Conservation (phyloP, 2,888 invertebrate species). For the Ectemnius cavifrons region DNA sequence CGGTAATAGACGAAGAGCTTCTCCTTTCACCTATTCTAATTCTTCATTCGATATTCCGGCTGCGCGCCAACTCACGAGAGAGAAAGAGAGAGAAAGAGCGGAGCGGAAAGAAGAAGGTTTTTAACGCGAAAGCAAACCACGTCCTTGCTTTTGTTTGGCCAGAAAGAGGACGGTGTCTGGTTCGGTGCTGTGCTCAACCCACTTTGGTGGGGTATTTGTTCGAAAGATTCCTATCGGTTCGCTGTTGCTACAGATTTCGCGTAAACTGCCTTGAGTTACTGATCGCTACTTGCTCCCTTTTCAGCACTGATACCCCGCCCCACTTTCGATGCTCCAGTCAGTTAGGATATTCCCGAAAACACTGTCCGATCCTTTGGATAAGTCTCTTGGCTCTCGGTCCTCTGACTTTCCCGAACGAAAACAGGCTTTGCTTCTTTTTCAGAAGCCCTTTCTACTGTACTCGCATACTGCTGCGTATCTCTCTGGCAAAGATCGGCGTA, state of each 20-base stretch:
- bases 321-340: constrained; percentile 25
- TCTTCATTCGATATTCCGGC: constrained; percentile 10
- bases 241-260: constrained; percentile 57
- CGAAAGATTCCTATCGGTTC: constrained; percentile 62
- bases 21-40: constrained; percentile 16
- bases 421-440: neutral
- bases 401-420: neutral
- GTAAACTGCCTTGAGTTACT: constrained; percentile 57
- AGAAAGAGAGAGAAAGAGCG: no score
- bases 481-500: neutral
- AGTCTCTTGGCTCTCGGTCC: neutral
- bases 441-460: no score
- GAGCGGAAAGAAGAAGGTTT: constrained; percentile 7
- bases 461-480: no score
- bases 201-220: constrained; percentile 56
- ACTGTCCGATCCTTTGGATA: neutral
- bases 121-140: constrained; percentile 54
- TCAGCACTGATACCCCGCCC: constrained; percentile 53
- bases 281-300: constrained; percentile 49
- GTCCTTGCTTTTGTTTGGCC: constrained; percentile 61
- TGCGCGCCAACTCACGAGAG: neutral
- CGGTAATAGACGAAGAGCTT: constrained; percentile 14
- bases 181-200: constrained; percentile 33
- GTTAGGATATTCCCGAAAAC: neutral
- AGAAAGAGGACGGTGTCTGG: constrained; percentile 27